Percentiles rank a stretch among this genome's conserved stretches.
phyloP scores from a whole-genome alignment of 1,140 invertebrate genomes.

The Tenebrio molitor region DNA sequence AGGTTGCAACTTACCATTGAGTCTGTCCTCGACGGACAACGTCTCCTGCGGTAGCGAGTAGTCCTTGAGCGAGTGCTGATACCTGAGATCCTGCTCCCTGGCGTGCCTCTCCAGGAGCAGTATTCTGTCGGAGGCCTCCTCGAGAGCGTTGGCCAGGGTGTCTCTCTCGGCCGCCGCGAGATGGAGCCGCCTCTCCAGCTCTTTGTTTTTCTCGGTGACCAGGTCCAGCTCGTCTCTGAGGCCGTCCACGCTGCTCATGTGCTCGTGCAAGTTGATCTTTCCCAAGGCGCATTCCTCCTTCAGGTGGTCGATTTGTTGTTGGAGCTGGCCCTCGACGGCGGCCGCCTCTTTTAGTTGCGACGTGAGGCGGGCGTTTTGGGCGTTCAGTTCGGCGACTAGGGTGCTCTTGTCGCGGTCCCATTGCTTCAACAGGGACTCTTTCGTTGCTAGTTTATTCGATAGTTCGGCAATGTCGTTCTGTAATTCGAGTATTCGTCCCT shows the following conservation, averaged over 20 bases:
- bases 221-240: slow-evolving; percentile 90
- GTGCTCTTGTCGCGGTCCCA: slow-evolving; percentile 83
- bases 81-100: slow-evolving; percentile 81
- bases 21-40: slow-evolving; percentile 73
- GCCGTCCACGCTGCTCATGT: slow-evolving; percentile 89
- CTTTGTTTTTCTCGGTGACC: slow-evolving; percentile 85
- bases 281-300: slow-evolving; percentile 87
- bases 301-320: slow-evolving; percentile 83
- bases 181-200: slow-evolving; percentile 85
- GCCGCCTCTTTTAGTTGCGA: slow-evolving; percentile 81
- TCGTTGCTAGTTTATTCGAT: slow-evolving; percentile 75
- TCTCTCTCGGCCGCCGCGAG: slow-evolving; percentile 84
- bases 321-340: slow-evolving; percentile 81
- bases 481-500: slow-evolving; percentile 87
- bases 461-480: slow-evolving; percentile 89
- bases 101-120: slow-evolving; percentile 85
- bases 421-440: slow-evolving; percentile 75
- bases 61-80: slow-evolving; percentile 74
- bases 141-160: slow-evolving; percentile 80
- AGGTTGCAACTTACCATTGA: slow-evolving; percentile 67
- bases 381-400: slow-evolving; percentile 85
- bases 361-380: slow-evolving; percentile 91
- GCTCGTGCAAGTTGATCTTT: slow-evolving; percentile 78
- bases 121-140: slow-evolving; percentile 92
- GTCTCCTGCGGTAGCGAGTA: slow-evolving; percentile 73